Base-by-base conservation (phyloP, 1,140 invertebrate genomes). In the Pogonognathellus flavescens region DNA sequence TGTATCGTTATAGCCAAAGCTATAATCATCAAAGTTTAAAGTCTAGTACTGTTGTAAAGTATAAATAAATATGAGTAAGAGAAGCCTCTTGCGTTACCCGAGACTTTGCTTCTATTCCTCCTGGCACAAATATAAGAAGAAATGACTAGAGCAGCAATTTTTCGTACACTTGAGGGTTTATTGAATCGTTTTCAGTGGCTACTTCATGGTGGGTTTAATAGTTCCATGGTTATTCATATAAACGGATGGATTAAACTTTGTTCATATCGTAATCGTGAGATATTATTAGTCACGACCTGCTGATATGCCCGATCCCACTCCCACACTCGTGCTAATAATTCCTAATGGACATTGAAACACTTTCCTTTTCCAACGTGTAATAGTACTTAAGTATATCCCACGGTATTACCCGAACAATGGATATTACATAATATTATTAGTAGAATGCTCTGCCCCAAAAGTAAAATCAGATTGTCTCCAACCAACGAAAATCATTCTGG, bases 271-370 rank as follows among this genome's bases (percentile, higher is more conserved):
- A 41, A 41, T 41, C 31, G 31, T 41, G 31, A 41, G 31, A 41
- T 41, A 41, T 41, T 41, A 41, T 41, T 41, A 41, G 31, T 41
- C 31, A 41, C 31, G 31, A 41, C 31, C 22, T 66, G 22, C 62
- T 10, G 18, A 0, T n/a, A 20, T n/a, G 1, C 16, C 14, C 59
- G 22, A 20, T 66, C 20, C 18, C n/a, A 18, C 10, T 60, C 59
- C 10, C 20, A 13, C 57, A 59, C 59, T 60, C 22, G 13, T 25
- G 10, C 25, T 25, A 66, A 66, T 66, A 66, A 66, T 66, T 66
- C 62, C 62, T 66, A 66, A 66, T 66, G 62, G 22, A 66, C 22
- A 66, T 66, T 66, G 62, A 66, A 66, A 66, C 25, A 66, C 62
- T 66, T 66, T 66, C 62, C 62, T 66, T 66, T 20, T 66, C 10